These are phyloP conservation scores for Microtus pennsylvanicus DNA, from an alignment of 2,113 vertebrate species.

Conservation along the genomic window DNA sequence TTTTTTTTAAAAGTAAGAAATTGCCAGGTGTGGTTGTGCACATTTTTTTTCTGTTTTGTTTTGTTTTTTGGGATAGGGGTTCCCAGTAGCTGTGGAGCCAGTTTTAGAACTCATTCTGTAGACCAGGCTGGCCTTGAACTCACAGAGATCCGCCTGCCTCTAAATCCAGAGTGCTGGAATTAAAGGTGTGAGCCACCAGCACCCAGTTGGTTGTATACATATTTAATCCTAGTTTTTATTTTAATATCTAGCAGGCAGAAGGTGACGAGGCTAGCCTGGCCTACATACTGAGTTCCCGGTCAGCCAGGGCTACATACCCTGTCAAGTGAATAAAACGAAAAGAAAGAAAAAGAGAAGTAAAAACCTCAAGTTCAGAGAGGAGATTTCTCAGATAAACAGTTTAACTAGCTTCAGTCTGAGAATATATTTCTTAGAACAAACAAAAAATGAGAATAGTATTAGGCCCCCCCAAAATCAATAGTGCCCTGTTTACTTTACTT, in stretches of 20 bases:
- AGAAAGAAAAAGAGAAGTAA: neutral
- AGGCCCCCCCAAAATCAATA: neutral
- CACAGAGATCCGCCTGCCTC: too few relatives aligned
- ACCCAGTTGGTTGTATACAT: neutral
- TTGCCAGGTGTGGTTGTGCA: too few relatives aligned
- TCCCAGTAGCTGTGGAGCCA: too few relatives aligned
- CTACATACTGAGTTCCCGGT: neutral
- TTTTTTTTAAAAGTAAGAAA: neutral
- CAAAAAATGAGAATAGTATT: slow-evolving; percentile 20
- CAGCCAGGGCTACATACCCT: too few relatives aligned
- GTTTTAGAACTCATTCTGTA: too few relatives aligned
- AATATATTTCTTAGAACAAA: slow-evolving; percentile 27
- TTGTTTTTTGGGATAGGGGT: too few relatives aligned
- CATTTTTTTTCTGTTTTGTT: too few relatives aligned
- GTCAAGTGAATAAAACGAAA: neutral
- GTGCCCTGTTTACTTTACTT: neutral
- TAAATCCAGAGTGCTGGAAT: too few relatives aligned
- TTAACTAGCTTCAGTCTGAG: slow-evolving; percentile 27
- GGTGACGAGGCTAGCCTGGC: neutral
- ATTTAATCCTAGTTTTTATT: neutral
- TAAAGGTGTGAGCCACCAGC: too few relatives aligned
- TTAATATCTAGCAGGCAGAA: neutral
- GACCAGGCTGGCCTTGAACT: too few relatives aligned
- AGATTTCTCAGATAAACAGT: slow-evolving; percentile 40
- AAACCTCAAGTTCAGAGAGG: slow-evolving; percentile 30